Base-by-base conservation (phyloP, 2,888 invertebrate species). In the Chalcosyrphus nemorum region DNA sequence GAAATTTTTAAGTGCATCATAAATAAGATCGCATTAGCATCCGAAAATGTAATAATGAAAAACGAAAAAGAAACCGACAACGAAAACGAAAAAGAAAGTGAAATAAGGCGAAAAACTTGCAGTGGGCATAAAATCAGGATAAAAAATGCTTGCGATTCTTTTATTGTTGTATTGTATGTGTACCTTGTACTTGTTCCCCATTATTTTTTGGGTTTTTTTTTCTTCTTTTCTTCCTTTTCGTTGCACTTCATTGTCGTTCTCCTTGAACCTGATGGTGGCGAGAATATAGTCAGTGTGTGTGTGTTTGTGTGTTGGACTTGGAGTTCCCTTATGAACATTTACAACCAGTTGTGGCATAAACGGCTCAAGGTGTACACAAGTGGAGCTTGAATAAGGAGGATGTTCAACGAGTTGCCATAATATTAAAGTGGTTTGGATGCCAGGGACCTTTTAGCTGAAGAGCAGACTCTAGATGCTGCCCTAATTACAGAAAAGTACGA, bases 1-100 rank as follows among this genome's bases (percentile, higher is more conserved):
- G 76, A 81, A 85, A 86, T 74, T 77, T 80, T 86, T 86, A 86
- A 87, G 86, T 86, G 86, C 86, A 82, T 75, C 86, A 87, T 87
- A 87, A 87, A 87, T 86, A 86, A 86, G 82, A 86, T 84, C 84
- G 87, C 87, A 87, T 87, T 87, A 87, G 86, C 86, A 87, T 86
- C 84, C 72, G 57, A 86, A 87, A 86, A 86, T 76, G 78, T 78
- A 74, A 68, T 66, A 77, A 76, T 59, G 75, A 72, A 78, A 85
- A 68, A 68, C 13, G 52, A 81, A 35, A 24, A 65, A 6, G 5
- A 21, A 35, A 52, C n/a, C 7, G 9, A 47, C 35, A 43, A 65
- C 7, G 17, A 65, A 56, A 59, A 61, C 27, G 32, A 43, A 75
- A 75, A 77, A 76, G 68, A 78, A 77, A 86, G 78, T 78, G 74